Evolutionary conservation across 2,113 vertebrate genomes (phyloP).

Genomic region (Machaerirhynchus nigripectus): DNA sequence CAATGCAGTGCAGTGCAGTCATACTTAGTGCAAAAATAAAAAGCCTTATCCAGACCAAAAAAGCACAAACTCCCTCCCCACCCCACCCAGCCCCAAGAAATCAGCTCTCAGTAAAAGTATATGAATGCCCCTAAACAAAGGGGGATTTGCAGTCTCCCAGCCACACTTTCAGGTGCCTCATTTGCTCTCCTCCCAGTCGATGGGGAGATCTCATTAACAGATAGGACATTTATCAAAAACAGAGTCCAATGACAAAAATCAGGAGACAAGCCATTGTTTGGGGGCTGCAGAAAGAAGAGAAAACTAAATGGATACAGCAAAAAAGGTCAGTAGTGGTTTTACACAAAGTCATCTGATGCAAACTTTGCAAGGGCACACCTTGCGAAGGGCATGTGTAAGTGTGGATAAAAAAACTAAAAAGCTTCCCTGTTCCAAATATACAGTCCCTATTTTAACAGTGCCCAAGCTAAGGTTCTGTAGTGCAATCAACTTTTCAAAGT

Average conservation of each 20-base stretch:
- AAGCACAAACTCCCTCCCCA: constrained; percentile 58
- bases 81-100: constrained; percentile 32
- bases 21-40: constrained; percentile 80
- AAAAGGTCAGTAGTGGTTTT: constrained; percentile 77
- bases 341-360: constrained; percentile 40
- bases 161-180: constrained; percentile 30
- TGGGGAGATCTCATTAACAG: constrained; percentile 32
- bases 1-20: constrained; percentile 79
- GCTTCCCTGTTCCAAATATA: constrained; percentile 60
- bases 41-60: constrained; percentile 68
- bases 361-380: constrained; percentile 12
- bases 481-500: constrained; percentile 64
- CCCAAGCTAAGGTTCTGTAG: constrained; percentile 62
- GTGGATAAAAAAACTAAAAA: constrained; percentile 41
- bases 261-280: constrained; percentile 13
- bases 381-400: constrained; percentile 17
- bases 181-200: constrained; percentile 43
- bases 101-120: constrained; percentile 62
- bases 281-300: constrained; percentile 42
- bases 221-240: neutral
- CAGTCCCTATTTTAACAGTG: constrained; percentile 64
- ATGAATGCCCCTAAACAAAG: constrained; percentile 34
- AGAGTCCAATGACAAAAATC: constrained; percentile 25
- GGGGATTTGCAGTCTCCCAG: constrained; percentile 61
- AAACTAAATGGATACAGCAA: constrained; percentile 55